Evolutionary conservation across 2,888 invertebrate species (phyloP), one percentile per base, ranked within the genome.

Genomic region (Harpagoxenus sublaevis): DNA sequence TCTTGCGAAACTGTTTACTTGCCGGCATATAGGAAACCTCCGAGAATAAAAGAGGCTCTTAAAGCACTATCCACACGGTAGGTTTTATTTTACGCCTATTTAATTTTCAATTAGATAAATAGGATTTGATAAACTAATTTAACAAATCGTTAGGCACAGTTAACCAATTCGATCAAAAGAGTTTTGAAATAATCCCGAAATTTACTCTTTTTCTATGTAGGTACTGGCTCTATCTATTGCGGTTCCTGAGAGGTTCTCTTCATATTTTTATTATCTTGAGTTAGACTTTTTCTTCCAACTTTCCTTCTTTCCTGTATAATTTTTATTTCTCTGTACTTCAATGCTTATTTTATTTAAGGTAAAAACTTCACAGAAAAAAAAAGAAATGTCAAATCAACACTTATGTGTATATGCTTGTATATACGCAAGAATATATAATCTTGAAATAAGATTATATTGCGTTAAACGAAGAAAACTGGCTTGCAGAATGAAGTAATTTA

Each of bases 1-100:
- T 89, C 90, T 94, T 94, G 94, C 94, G 94, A 94, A 94, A 94
- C 89, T 93, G 94, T 94, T 93, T 94, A 94, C 93, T 92, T 89
- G 90, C 84, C 88, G 88, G 83, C 86, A 88, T 89, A 90, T 39
- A 39, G 92, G 89, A 93, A 93, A 92, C 90, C 92, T 51, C n/a
- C 15, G 51, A 62, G 81, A 82, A 75, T 82, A 62, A 82, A 82
- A 15, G 28, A 74, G 53, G 9, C n/a, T 42, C 28, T 63, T 62
- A 79, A 60, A 71, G 55, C 57, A 4, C 57, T 35, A 12, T 79
- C n/a, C 55, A 71, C 45, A 18, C 70, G 31, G 10, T 53, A 12
- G 2, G 15, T 39, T 39, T 68, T 28, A 45, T 48, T 66, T 31
- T 18, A 45, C 45, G 60, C 62, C n/a, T 35, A 12, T 42, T 68